Evolutionary conservation across 2,888 invertebrate genomes (phyloP), one percentile per base, ranked within the genome.

Genomic region (Buathra laborator): DNA sequence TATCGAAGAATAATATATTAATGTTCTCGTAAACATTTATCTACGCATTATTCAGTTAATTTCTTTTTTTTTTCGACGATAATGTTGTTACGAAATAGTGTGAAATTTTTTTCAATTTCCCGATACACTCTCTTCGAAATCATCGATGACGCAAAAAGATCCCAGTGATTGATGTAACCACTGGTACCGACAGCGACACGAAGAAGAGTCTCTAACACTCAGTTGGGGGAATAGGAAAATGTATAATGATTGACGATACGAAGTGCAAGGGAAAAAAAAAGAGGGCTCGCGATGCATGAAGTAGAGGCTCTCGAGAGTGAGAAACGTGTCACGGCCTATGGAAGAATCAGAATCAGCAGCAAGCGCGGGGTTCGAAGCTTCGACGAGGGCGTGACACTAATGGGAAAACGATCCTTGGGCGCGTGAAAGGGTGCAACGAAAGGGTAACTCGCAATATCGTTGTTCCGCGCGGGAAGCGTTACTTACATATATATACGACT

Each of bases 371-470:
- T 66, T 71, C 82, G 64, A 77, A 64, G 71, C 68, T 66, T 71
- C 82, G 64, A 77, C 82, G 66, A 66, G 64, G 66, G 71, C 79
- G 82, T 37, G 71, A 79, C 77, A 75, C 81, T 83, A 84, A 86
- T 86, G 86, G 86, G 81, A 84, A 86, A 86, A 86, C 81, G 83
- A 83, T 84, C 80, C 83, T 64, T 74, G 74, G 62, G 51, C 32
- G 67, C 70, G 71, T 19, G 48, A 19, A 70, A 79, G 79, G 62
- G 71, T 71, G 44, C 79, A 59, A 62, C 56, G 29, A 62, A 68
- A 71, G 62, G 62, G 70, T 68, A 62, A 62, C 59, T 75, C 62
- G 74, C 64, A 32, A 62, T 46, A 37, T 75, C 74, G 72, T 24
- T 72, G 59, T 72, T 72, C 56, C 44, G 29, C n/a, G 44, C 32